Evolutionary conservation across 1,140 invertebrate genomes (phyloP), one percentile per base, ranked within the genome.

Genomic region (Diachasma alloeum): DNA sequence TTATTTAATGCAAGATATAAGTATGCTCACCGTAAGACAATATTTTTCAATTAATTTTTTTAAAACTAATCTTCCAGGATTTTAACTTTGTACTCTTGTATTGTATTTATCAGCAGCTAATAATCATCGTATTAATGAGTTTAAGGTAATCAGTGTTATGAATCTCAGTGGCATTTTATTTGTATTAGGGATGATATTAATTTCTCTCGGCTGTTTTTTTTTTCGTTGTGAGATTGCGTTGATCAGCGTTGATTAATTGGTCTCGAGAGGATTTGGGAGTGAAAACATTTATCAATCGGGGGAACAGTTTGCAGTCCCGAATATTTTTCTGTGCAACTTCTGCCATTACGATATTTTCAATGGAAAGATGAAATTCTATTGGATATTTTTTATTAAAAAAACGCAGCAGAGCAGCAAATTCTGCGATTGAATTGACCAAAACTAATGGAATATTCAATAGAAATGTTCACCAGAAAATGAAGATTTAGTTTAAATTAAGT

Each of bases 1-100:
- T 53, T 17, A 53, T 53, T 53, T 53, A 53, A 53, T 19, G 48
- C 13, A 53, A 53, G 17, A 53, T 48, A 48, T 11, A 42, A 42
- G 39, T 42, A 42, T 8, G 48, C 48, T 53, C 48, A 53, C n/a
- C 15, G 48, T 53, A 42, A 76, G 75, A 76, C 44, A 56, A 72
- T 72, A 76, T 72, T 72, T 69, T 76, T 71, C 75, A 76, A 76
- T 76, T 76, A 59, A 53, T 70, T 76, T 71, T 46, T 53, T 53
- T 17, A 53, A 53, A n/a, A 53, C 39, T 42, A 53, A 19, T 53
- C 48, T 53, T 53, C 48, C 17, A 42, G 39, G 39, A 42, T 53
- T 53, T 53, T 53, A 53, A 53, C 48, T 53, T 53, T 53, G 48
- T 53, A 53, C 48, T 53, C 48, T 53, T 53, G 48, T 53, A 53